A percentile compares a stretch with the other conserved stretches of the same genome.
Conservation (phyloP, 2,888 invertebrate species). For the Allacma fusca region DNA sequence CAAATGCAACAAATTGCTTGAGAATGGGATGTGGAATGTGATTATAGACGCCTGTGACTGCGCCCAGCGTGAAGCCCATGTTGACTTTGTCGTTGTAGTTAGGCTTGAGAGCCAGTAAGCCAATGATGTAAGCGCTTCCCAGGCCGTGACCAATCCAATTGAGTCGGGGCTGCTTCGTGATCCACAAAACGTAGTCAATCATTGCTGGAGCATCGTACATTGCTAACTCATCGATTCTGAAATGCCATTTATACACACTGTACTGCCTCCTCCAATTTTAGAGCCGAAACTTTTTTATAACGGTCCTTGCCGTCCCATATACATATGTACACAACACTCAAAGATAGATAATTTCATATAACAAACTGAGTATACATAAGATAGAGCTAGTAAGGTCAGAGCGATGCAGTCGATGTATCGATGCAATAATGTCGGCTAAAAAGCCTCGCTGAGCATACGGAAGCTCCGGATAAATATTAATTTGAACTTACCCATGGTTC, state of each 20-base stretch:
- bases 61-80: constrained; percentile 62
- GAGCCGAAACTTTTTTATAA: too few relatives aligned
- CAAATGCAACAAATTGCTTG: constrained; percentile 10
- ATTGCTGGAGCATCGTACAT: constrained; percentile 69
- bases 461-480: too few relatives aligned
- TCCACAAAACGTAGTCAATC: constrained; percentile 66
- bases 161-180: constrained; percentile 65
- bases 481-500: constrained; percentile 31
- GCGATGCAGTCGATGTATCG: too few relatives aligned
- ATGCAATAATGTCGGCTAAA: too few relatives aligned
- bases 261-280: too few relatives aligned
- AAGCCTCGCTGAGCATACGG: too few relatives aligned
- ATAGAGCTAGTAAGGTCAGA: too few relatives aligned
- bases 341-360: too few relatives aligned
- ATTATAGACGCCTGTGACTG: constrained; percentile 62
- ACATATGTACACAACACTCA: too few relatives aligned
- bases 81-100: constrained; percentile 61
- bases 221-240: constrained; percentile 63
- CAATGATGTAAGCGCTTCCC: constrained; percentile 66
- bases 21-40: constrained; percentile 45
- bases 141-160: constrained; percentile 70
- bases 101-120: constrained; percentile 63
- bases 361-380: too few relatives aligned
- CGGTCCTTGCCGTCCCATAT: too few relatives aligned
- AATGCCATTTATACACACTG: neutral